Conservation (phyloP, 2,888 invertebrate species). For the Willowsia nigromaculata region DNA sequence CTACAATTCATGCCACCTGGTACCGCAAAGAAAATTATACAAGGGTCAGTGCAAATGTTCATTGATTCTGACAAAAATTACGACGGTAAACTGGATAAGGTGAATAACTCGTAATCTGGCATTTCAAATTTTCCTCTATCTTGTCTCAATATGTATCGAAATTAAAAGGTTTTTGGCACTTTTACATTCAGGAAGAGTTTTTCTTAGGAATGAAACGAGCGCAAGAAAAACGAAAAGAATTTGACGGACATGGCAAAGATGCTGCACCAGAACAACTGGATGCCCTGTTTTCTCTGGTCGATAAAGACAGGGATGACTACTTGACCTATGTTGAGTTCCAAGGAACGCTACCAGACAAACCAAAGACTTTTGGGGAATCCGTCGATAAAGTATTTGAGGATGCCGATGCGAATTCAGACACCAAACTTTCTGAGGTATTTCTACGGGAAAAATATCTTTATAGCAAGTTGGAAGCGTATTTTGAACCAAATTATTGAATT, state of each 20-base stretch:
- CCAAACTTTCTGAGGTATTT: slow-evolving; percentile 47
- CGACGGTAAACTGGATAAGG: slow-evolving; percentile 54
- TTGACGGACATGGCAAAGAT: background rate
- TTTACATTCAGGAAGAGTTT: slow-evolving; percentile 64
- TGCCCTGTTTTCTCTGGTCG: slow-evolving; percentile 55
- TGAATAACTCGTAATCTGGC: no score
- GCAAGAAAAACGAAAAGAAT: slow-evolving; percentile 13
- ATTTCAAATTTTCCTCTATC: no score
- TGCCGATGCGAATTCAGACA: slow-evolving; percentile 53
- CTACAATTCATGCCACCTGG: slow-evolving; percentile 30
- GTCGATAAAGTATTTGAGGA: slow-evolving; percentile 41
- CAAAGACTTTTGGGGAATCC: slow-evolving; percentile 17
- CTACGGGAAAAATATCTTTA: background rate
- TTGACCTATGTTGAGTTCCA: slow-evolving; percentile 69
- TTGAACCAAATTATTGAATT: background rate
- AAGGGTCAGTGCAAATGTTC: slow-evolving; percentile 60
- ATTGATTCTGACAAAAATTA: slow-evolving; percentile 55
- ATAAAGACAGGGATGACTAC: slow-evolving; percentile 54
- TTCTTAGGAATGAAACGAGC: slow-evolving; percentile 2
- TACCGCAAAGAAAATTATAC: slow-evolving; percentile 64
- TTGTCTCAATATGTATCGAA: no score
- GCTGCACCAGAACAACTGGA: slow-evolving; percentile 46
- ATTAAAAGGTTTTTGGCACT: no score
- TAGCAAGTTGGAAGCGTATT: background rate
- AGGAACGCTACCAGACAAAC: slow-evolving; percentile 44